Conservation (phyloP, 2,888 invertebrate species). For the Odiellus spinosus region DNA sequence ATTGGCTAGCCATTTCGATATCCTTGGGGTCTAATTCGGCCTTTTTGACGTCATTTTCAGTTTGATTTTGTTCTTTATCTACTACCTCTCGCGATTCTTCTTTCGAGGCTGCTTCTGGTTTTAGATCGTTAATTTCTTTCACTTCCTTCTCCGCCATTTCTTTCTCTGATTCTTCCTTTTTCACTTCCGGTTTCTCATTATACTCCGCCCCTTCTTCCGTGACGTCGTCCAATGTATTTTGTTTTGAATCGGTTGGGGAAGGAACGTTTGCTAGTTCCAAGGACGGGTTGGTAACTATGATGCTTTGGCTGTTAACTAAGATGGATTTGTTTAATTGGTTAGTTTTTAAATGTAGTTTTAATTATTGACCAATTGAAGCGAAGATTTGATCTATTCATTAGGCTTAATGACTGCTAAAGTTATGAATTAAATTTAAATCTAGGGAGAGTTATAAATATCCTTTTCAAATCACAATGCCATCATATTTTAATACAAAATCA, state of each 20-base stretch:
- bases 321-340: too few relatives aligned
- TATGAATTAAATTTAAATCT: too few relatives aligned
- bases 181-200: not conserved
- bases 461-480: too few relatives aligned
- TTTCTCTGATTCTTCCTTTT: not conserved
- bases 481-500: too few relatives aligned
- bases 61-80: not conserved
- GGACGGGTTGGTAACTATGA: slow-evolving; percentile 32
- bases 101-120: not conserved
- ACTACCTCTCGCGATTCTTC: not conserved
- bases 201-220: too few relatives aligned
- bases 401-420: too few relatives aligned
- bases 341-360: too few relatives aligned
- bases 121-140: not conserved
- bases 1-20: slow-evolving; percentile 16
- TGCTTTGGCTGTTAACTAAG: slow-evolving; percentile 22
- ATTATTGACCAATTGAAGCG: too few relatives aligned
- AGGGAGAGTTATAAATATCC: too few relatives aligned
- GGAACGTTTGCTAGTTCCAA: slow-evolving; percentile 24
- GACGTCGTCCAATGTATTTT: not conserved
- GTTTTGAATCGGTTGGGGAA: not conserved
- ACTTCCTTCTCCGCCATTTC: not conserved
- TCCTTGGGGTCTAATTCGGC: not conserved
- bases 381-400: too few relatives aligned
- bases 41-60: not conserved